Evolutionary conservation across 2,113 vertebrate genomes (phyloP).

Genomic region (Apteryx owenii): DNA sequence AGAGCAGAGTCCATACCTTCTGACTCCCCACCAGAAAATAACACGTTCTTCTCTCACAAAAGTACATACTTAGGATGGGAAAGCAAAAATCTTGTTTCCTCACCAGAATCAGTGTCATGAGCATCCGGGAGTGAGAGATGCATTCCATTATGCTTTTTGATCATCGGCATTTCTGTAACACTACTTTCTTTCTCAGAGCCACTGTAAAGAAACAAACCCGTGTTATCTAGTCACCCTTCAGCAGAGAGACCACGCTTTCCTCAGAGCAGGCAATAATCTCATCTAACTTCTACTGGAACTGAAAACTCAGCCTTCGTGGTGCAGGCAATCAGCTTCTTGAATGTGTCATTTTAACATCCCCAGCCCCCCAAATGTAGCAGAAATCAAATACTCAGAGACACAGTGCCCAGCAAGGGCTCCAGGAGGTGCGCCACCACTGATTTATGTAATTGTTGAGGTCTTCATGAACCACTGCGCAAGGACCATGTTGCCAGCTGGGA

Average conservation of each 20-base stretch:
- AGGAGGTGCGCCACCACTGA: rapidly evolving
- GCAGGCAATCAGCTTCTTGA: neutral
- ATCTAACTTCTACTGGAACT: neutral
- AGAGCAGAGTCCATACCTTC: neutral
- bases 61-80: neutral
- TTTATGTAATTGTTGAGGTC: neutral
- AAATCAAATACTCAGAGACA: neutral
- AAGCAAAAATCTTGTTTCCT: slow-evolving; percentile 37
- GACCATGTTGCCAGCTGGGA: neutral
- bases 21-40: neutral
- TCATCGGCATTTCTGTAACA: slow-evolving; percentile 78
- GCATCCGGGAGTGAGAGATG: slow-evolving; percentile 92
- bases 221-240: neutral
- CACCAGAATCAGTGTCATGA: slow-evolving; percentile 90
- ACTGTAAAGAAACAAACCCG: slow-evolving; percentile 75
- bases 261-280: neutral
- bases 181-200: slow-evolving; percentile 91
- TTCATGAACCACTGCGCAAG: neutral
- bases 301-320: neutral
- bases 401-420: neutral
- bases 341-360: neutral
- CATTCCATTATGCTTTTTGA: slow-evolving; percentile 84
- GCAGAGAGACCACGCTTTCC: rapidly evolving
- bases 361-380: neutral
- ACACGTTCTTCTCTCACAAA: neutral